These are phyloP conservation scores for Hydrozoanthus tunicans DNA, from an alignment of 64 coral and sea anemone species.

Conservation along the genomic window DNA sequence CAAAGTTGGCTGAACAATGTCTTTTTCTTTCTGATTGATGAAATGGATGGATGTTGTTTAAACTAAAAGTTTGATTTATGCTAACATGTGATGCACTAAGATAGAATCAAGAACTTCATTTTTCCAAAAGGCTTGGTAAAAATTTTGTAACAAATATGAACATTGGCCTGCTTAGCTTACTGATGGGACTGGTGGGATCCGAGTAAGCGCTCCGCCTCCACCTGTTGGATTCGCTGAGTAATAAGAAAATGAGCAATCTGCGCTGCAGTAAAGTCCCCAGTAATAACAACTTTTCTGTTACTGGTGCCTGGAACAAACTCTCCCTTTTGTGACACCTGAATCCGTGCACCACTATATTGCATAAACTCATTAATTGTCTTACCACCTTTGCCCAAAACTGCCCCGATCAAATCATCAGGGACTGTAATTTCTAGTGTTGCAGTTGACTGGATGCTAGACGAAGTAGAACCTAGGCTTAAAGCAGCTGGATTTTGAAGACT, in stretches of 20 bases:
- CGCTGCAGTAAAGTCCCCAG: constrained; percentile 87
- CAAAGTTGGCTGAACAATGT: background rate
- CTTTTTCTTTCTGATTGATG: background rate
- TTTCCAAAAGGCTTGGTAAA: constrained; percentile 13
- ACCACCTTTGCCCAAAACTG: constrained; percentile 92
- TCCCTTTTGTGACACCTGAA: constrained; percentile 96
- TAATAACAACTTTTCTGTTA: constrained; percentile 99
- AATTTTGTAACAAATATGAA: background rate
- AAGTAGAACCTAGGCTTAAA: constrained; percentile 56
- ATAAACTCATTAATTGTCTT: constrained; percentile 98
- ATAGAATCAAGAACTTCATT: background rate
- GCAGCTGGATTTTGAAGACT: constrained; percentile 69
- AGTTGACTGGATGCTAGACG: constrained; percentile 88
- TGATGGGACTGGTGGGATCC: constrained; percentile 36
- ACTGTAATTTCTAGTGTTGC: constrained; percentile 97
- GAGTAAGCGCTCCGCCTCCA: constrained; percentile 82
- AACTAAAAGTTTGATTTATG: background rate
- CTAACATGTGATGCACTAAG: background rate
- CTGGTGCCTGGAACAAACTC: constrained; percentile 96
- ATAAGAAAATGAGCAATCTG: constrained; percentile 96
- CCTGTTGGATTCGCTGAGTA: constrained; percentile 91
- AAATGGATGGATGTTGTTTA: background rate
- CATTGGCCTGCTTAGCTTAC: background rate
- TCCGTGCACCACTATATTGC: constrained; percentile 95
- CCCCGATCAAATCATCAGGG: constrained; percentile 93